Evolutionary conservation across 2,888 invertebrate species (phyloP), one percentile per base, ranked within the genome.

Genomic region (Cheilosia urbana): DNA sequence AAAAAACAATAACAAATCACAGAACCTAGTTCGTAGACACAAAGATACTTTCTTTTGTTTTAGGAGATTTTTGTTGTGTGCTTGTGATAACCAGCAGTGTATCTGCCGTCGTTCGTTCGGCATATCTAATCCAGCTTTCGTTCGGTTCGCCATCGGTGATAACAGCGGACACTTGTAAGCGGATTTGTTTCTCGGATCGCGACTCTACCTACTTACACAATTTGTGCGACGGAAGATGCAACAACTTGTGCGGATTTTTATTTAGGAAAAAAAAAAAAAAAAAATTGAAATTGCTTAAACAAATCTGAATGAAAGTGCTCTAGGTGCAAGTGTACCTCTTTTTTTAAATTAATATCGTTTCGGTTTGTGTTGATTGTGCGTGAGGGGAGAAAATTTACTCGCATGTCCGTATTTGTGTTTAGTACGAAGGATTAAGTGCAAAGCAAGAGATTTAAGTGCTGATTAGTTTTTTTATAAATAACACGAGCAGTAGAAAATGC

Each of bases 401-500:
- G 27, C 63, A 73, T 78, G 81, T 85, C 45, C 34, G 57, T 19
- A 58, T 72, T 58, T 60, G 79, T 51, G 72, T 81, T 71, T 37
- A 51, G 34, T 78, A 66, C 21, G 17, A 79, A 79, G 73, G 73
- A 83, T 84, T 79, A 55, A 81, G 47, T 51, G 57, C 30, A 19
- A 9, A 47, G 53, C 68, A 34, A 62, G 55, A 57, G 34, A 68
- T 34, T 45, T 1, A 72, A 40, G 51, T 60, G 60, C 37, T 81
- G 51, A 57, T 66, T 60, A 69, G 68, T 65, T 66, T 27, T 76
- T 80, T 63, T 84, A 49, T 77, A 40, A 40, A 34, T 21, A 76
- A 76, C 45, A 72, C 76, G 77, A 71, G 75, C 57, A 65, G 71
- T 47, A 83, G 42, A 85, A 85, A 68, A 89, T 89, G 89, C 87